Evolutionary conservation across 2,888 invertebrate species (phyloP), one percentile per base, ranked within the genome.

Genomic region (Aspidiotus rigidus): DNA sequence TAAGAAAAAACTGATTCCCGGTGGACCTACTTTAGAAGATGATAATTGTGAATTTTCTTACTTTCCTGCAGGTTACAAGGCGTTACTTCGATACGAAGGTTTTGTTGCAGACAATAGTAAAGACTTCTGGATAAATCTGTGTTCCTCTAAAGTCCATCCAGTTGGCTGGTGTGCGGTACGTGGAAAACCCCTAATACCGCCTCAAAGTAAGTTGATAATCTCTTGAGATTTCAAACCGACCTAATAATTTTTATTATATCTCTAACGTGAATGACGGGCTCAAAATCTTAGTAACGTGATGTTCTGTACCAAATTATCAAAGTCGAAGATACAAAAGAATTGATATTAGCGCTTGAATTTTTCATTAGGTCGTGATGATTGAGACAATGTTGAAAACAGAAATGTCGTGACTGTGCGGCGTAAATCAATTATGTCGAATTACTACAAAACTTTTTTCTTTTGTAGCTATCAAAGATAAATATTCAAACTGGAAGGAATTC

Each of bases 141-240:
- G 95, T 79, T 90, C 92, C 71, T 88, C 91, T 17, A 89, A 91
- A 77, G 91, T 98, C n/a, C 94, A 96, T 79, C 93, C 94, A 15
- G 95, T 98, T 7, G 97, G 97, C 7, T 98, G 97, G 96, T 96
- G 96, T 80, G 96, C 96, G 6, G 91, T 93, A 0, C 85, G 94
- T 71, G 94, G 94, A 42, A 94, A 95, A 77, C 95, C 95, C 2
- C 81, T 97, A 9, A 95, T 96, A 78, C 96, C 97, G 16, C 97
- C 97, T 11, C 86, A 87, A 78, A 89, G 85, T 85, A 78, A 79
- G 56, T 59, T 5, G 28, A 28, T 28, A 28, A 28, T 28, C 28
- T 28, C 28, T 1, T 28, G 5, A 5, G 28, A 5, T 28, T 28
- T 28, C 28, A 28, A 28, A 28, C 28, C 28, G 28, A 28, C 5